Base-by-base conservation (phyloP, 1,140 invertebrate species). In the Drosophila dunni region DNA sequence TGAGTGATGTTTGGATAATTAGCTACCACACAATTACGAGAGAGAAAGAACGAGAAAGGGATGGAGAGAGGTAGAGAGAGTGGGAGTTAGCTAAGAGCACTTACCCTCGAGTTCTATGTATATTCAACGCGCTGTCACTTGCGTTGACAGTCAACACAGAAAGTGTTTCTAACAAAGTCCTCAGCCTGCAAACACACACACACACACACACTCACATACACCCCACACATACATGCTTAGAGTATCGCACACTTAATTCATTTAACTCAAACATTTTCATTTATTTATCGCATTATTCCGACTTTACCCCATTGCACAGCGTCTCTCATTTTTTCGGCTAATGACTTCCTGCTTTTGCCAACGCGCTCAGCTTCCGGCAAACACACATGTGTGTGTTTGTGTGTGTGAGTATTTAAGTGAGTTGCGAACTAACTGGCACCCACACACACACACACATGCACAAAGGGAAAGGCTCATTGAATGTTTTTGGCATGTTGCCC, bases 191-290 rank as follows among this genome's bases (percentile, higher is more conserved):
- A 1, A 33, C 50, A 72, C 79, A 64, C 42, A 51, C 73, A 65
- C 33, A 56, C 13, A 7, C 44, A 15, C 15, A 58, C 73, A 65
- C 33, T 48, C 13, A 7, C 44, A 15, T n/a, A 58, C 40, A 24
- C 17, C 11, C 40, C 51, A 58, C 63, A 68, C 57, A 63, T 45
- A 36, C 44, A 17, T 15, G 40, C 44, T 33, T 33, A 48, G 79
- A 68, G 84, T 88, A 83, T 88, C 83, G 63, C 73, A 83, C 83
- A 88, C 83, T 88, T 88, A 88, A 88, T 88, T 88, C 84, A 88
- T 88, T 88, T 88, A 88, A 83, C 84, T 88, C 83, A 88, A 88
- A 88, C 83, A 89, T 88, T 88, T 88, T 88, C 83, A 88, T 88
- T 88, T 88, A 88, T 88, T 88, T 88, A 88, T 88, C 84, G 79